Conservation (phyloP, 2,797 vertebrate genomes). For the Cichlasoma orientale region DNA sequence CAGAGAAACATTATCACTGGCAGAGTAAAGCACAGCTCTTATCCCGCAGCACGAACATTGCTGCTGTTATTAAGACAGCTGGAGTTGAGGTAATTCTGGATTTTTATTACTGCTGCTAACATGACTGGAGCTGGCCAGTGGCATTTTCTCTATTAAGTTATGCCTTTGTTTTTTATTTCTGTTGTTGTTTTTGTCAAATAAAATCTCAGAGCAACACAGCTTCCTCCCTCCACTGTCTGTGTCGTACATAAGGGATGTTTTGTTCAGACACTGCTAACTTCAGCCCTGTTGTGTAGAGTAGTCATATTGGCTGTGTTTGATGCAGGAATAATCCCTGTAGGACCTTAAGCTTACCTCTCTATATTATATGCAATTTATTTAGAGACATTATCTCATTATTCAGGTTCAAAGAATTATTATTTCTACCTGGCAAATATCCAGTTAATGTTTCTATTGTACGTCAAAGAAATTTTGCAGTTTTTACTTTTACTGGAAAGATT, state of each 20-base stretch:
- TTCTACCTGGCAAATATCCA: too few species aligned
- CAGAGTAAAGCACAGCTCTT: not conserved
- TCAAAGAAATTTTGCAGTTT: too few species aligned
- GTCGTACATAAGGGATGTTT: conserved; percentile 16
- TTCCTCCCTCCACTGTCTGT: conserved; percentile 9
- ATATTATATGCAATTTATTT: conserved; percentile 26
- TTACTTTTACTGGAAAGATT: too few species aligned
- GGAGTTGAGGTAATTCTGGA: conserved; percentile 29
- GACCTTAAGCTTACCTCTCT: conserved; percentile 30
- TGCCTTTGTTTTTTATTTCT: not conserved
- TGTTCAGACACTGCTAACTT: conserved; percentile 24
- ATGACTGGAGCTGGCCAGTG: conserved; percentile 13
- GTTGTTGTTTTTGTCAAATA: not conserved
- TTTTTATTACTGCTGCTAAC: conserved; percentile 46
- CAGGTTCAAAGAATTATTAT: too few species aligned
- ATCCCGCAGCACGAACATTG: not conserved
- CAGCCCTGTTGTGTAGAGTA: conserved; percentile 7
- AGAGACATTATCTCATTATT: not conserved
- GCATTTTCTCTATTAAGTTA: conserved; percentile 31
- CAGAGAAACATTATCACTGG: conserved; percentile 13
- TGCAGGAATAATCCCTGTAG: conserved; percentile 14
- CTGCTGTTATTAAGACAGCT: conserved; percentile 39
- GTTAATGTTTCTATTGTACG: too few species aligned
- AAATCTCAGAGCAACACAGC: not conserved
- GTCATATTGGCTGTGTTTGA: conserved; percentile 17